Percentiles rank a stretch among this genome's conserved stretches.
phyloP scores from a whole-genome alignment of 2,888 invertebrate genomes.

The Agelastica alni region DNA sequence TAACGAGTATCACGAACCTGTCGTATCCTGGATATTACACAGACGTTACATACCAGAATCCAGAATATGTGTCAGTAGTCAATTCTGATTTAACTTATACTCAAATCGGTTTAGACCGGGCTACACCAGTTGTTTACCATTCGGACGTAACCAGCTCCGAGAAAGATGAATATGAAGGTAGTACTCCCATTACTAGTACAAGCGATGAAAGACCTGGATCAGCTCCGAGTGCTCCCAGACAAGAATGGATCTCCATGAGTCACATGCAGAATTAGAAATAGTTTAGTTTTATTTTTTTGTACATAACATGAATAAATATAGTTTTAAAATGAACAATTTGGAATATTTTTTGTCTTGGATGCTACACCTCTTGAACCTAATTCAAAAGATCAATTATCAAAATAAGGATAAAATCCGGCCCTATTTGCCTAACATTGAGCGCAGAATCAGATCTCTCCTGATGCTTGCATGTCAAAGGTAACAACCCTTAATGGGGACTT shows the following conservation, averaged over 20 bases:
- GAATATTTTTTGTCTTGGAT: too few species aligned
- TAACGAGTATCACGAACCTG: constrained; percentile 52
- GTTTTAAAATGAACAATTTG: background rate
- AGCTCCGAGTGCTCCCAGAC: constrained; percentile 45
- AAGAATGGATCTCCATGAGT: constrained; percentile 49
- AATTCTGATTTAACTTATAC: constrained; percentile 49
- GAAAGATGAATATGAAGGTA: constrained; percentile 44
- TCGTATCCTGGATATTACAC: constrained; percentile 53
- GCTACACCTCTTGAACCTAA: too few species aligned
- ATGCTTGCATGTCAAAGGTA: too few species aligned
- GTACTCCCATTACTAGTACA: constrained; percentile 27
- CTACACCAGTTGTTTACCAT: constrained; percentile 45
- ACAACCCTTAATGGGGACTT: too few species aligned
- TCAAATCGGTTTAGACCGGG: constrained; percentile 43
- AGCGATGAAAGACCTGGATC: constrained; percentile 43
- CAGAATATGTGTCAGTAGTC: constrained; percentile 51
- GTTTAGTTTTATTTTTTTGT: constrained; percentile 18
- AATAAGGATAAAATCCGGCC: too few species aligned
- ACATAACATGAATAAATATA: constrained; percentile 14
- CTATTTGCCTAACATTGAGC: too few species aligned
- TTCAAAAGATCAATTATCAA: too few species aligned
- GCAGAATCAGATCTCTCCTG: too few species aligned
- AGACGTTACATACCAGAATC: constrained; percentile 53
- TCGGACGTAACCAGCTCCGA: constrained; percentile 41
- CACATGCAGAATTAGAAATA: constrained; percentile 38